Evolutionary conservation across 2,113 vertebrate genomes (phyloP), one percentile per base, ranked within the genome.

Genomic region (Thunnus maccoyii): DNA sequence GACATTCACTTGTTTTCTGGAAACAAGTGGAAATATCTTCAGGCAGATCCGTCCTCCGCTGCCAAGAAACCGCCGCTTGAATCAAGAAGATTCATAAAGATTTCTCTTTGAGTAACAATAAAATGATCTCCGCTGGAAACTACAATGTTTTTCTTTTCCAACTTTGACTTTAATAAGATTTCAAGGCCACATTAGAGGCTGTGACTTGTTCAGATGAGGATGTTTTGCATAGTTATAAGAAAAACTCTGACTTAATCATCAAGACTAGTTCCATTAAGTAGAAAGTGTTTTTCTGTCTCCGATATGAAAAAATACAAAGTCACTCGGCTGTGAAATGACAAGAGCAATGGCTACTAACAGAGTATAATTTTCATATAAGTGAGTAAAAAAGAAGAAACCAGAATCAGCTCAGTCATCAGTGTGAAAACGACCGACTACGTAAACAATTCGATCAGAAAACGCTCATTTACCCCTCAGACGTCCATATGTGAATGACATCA

Each of bases 1-100:
- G n/a, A 70, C 58, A 13, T 46, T 51, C 14, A 9, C 69, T 68
- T 32, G 36, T 25, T 72, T 78, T 63, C 32, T 51, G 51, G 32
- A 57, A 47, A 57, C 44, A 15, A 18, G 54, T 22, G 27, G 41
- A 44, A 76, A 77, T 60, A 58, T 84, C 63, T 78, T 4, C 16
- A 36, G 65, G 64, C 78, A 44, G 16, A 69, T 74, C 20, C 3
- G 44, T 25, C 76, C 27, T 70, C 41, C 15, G 61, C 62, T 63
- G 41, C 51, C 47, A 56, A 69, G 5, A 46, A 63, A 15, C 27
- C 1, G 27, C 27, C 3, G 27, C 27, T 30, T 4, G 27, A 36
- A 0, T 41, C 36, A 41, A 41, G 36, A 41, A 20, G 5, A 64
- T 17, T 41, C 47, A 52, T 15, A 27, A 16, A 56, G 13, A 57